Percentiles rank a stretch among this genome's conserved stretches.
These are phyloP conservation scores for Norana najaformis DNA, from an alignment of 2,888 invertebrate genomes.

Conservation along the genomic window DNA sequence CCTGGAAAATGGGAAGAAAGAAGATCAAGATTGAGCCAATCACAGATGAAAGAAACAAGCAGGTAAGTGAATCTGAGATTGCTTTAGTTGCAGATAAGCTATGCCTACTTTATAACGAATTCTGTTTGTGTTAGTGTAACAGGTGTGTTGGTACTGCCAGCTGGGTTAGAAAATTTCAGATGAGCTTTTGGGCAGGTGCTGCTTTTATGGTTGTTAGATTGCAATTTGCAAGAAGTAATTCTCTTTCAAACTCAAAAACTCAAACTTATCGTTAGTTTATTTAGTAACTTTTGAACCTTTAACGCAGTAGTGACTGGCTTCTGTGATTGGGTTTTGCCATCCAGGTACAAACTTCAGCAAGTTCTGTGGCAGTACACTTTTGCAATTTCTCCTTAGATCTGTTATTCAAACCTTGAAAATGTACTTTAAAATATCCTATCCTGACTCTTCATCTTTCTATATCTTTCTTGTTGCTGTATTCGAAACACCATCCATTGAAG, in stretches of 20 bases:
- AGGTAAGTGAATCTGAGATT: slow-evolving; percentile 39
- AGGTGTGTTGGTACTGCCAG: background rate
- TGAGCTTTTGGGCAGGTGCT: background rate
- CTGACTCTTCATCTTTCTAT: background rate
- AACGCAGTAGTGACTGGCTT: background rate
- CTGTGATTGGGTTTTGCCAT: background rate
- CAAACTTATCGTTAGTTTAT: too few relatives aligned
- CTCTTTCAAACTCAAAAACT: too few relatives aligned
- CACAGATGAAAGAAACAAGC: slow-evolving; percentile 38
- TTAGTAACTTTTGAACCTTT: background rate
- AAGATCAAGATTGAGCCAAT: slow-evolving; percentile 27
- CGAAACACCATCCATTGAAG: background rate
- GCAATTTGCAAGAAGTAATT: background rate
- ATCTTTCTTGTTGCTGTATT: background rate
- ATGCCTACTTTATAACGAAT: background rate
- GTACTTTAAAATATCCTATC: background rate
- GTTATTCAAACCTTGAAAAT: background rate
- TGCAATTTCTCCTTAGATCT: background rate
- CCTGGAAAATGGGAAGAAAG: slow-evolving; percentile 26
- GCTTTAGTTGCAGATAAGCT: background rate
- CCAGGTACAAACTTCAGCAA: background rate
- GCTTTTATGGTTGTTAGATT: background rate
- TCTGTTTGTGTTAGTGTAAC: background rate
- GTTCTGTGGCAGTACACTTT: background rate
- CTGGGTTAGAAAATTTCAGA: background rate